These are phyloP conservation scores for Cylloceria caligata DNA, from an alignment of 2,888 invertebrate species.

Conservation along the genomic window DNA sequence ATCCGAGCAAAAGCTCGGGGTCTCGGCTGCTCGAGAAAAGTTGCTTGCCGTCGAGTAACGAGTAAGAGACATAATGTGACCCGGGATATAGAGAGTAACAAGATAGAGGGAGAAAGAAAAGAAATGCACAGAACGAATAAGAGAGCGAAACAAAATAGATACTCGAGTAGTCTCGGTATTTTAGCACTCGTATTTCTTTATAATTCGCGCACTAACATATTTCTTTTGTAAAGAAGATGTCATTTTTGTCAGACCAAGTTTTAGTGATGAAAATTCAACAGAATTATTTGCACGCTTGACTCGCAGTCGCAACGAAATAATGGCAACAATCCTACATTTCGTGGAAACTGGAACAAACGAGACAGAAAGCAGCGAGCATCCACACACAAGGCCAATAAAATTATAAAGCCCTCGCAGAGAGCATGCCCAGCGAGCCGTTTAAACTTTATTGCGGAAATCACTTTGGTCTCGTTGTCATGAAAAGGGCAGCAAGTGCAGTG, in stretches of 20 bases:
- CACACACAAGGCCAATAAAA: background rate
- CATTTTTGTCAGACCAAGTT: background rate
- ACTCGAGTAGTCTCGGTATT: conserved; percentile 46
- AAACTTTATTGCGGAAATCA: conserved; percentile 61
- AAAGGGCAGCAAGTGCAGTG: conserved; percentile 55
- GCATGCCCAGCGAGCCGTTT: conserved; percentile 37
- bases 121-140: conserved; percentile 64
- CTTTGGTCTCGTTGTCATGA: conserved; percentile 48
- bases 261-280: background rate
- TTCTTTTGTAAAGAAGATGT: conserved; percentile 4
- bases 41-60: conserved; percentile 66
- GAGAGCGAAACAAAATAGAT: conserved; percentile 23
- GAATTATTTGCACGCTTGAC: background rate
- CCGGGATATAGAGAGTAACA: conserved; percentile 41
- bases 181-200: conserved; percentile 39
- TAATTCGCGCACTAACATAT: conserved; percentile 23
- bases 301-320: background rate
- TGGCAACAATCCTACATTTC: background rate
- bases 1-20: conserved; percentile 69
- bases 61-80: conserved; percentile 63
- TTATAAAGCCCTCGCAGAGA: conserved; percentile 1
- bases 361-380: background rate
- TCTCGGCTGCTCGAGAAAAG: conserved; percentile 61
- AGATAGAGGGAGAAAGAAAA: conserved; percentile 51
- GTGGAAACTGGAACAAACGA: background rate